phyloP scores from a whole-genome alignment of 2,888 invertebrate genomes.

The Campopleginae sp. region DNA sequence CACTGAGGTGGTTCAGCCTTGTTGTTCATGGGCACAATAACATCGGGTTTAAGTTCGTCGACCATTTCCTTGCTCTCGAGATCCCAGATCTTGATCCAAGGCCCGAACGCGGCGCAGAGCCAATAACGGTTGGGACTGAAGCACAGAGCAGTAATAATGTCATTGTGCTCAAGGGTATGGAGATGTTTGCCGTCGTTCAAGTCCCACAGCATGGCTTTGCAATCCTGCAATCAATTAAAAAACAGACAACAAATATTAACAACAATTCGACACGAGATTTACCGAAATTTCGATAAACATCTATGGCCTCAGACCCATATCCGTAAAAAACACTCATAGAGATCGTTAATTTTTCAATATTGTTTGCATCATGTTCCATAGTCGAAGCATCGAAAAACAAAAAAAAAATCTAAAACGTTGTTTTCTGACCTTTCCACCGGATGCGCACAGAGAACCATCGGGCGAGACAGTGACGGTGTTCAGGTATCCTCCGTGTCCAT shows the following conservation, averaged over 20 bases:
- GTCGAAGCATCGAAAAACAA: background rate
- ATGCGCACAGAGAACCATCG: constrained; percentile 99
- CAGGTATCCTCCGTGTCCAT: constrained; percentile 98
- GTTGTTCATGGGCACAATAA: constrained; percentile 90
- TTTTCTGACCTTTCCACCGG: constrained; percentile 94
- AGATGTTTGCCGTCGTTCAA: constrained; percentile 99
- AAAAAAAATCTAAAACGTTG: background rate
- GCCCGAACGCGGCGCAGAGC: constrained; percentile 99
- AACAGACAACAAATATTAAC: background rate
- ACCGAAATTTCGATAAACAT: background rate
- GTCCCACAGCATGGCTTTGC: constrained; percentile 99
- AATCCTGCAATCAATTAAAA: constrained; percentile 87
- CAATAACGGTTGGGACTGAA: constrained; percentile 99
- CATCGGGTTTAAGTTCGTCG: constrained; percentile 98
- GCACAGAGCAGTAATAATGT: constrained; percentile 98
- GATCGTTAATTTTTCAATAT: constrained; percentile 67
- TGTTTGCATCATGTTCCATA: constrained; percentile 58
- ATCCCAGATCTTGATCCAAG: constrained; percentile 99
- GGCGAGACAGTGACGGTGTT: constrained; percentile 99
- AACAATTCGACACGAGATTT: background rate
- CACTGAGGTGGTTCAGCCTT: constrained; percentile 98
- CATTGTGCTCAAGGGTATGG: constrained; percentile 99
- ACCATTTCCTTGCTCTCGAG: constrained; percentile 99
- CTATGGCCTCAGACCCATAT: constrained; percentile 75
- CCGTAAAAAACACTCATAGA: constrained; percentile 75